Percentiles rank a stretch among this genome's conserved stretches.
Conservation (phyloP, 2,888 invertebrate genomes). For the Caenorhabditis sp. region DNA sequence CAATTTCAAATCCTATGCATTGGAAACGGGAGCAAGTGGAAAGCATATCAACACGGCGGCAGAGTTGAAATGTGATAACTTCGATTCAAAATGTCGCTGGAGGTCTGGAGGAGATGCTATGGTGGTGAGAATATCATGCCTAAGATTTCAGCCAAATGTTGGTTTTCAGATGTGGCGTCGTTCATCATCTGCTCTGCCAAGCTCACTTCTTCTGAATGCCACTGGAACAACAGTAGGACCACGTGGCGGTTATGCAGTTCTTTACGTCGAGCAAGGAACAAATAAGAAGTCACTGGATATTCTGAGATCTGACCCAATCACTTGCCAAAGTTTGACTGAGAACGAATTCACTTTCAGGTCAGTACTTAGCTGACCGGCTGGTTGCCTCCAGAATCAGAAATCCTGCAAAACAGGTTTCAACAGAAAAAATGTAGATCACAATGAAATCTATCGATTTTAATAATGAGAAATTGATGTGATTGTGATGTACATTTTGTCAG, state of each 20-base stretch:
- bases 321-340: slow-evolving; percentile 77
- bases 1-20: slow-evolving; percentile 73
- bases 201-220: slow-evolving; percentile 77
- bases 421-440: too few species aligned
- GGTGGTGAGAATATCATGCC: slow-evolving; percentile 49
- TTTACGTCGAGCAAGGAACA: slow-evolving; percentile 80
- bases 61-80: slow-evolving; percentile 76
- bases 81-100: slow-evolving; percentile 81
- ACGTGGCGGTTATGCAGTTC: slow-evolving; percentile 76
- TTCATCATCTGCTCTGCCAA: slow-evolving; percentile 71
- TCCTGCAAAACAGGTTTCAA: too few species aligned
- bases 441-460: too few species aligned
- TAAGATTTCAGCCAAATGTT: neutral
- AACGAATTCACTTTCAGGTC: slow-evolving; percentile 79
- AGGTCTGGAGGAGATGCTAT: slow-evolving; percentile 77
- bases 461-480: too few species aligned
- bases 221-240: slow-evolving; percentile 80
- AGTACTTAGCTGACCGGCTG: too few species aligned
- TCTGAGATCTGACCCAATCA: slow-evolving; percentile 81
- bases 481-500: too few species aligned
- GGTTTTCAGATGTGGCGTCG: slow-evolving; percentile 76
- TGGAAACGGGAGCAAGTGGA: slow-evolving; percentile 79
- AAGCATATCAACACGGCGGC: slow-evolving; percentile 71
- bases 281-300: slow-evolving; percentile 70
- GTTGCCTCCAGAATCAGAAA: too few species aligned